phyloP scores from a whole-genome alignment of 2,797 vertebrate species.

The Bovichtus diacanthus region DNA sequence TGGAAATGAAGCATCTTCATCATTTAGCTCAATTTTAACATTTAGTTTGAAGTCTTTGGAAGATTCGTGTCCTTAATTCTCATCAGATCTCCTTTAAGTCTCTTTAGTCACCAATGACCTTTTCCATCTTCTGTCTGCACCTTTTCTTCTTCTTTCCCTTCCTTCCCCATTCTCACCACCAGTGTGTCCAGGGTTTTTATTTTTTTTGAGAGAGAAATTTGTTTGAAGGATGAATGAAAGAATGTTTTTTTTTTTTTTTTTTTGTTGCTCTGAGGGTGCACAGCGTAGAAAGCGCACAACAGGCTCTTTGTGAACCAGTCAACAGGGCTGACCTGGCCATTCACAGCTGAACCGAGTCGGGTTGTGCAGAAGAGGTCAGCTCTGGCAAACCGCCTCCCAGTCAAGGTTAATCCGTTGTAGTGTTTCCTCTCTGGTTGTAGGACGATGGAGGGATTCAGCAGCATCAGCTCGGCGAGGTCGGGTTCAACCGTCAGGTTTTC shows the following conservation, averaged over 20 bases:
- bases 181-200: constrained; percentile 3
- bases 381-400: constrained; percentile 40
- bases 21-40: not conserved
- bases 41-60: constrained; percentile 1
- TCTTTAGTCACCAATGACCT: constrained; percentile 6
- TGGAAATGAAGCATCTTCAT: not conserved
- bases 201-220: constrained; percentile 25
- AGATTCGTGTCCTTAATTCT: not conserved
- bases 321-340: constrained; percentile 35
- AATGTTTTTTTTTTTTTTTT: too few relatives aligned
- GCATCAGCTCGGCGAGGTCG: constrained; percentile 29
- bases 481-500: constrained; percentile 18
- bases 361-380: constrained; percentile 36
- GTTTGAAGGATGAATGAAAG: constrained; percentile 19
- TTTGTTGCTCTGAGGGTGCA: too few relatives aligned
- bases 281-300: constrained; percentile 30
- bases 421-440: constrained; percentile 76
- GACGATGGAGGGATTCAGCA: constrained; percentile 54
- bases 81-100: not conserved
- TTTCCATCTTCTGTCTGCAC: constrained; percentile 18
- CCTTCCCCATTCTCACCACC: constrained; percentile 7
- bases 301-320: constrained; percentile 29
- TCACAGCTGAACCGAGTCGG: constrained; percentile 34
- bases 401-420: constrained; percentile 49
- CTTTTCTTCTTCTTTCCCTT: constrained; percentile 13